These are phyloP conservation scores for Drosophila nigricruria DNA, from an alignment of 2,888 invertebrate genomes.

Conservation along the genomic window DNA sequence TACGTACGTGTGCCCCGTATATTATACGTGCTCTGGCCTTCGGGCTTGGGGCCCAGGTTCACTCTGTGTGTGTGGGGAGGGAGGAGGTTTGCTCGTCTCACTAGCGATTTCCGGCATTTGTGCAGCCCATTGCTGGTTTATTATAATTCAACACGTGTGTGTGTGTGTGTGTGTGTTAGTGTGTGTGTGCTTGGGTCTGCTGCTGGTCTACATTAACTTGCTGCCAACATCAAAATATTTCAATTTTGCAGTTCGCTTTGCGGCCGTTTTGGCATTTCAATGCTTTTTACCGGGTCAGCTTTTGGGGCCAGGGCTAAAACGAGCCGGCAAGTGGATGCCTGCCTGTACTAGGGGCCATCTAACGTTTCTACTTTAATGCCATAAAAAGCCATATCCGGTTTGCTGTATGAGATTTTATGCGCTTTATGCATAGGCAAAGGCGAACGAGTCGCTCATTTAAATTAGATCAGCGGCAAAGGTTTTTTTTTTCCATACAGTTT, in stretches of 20 bases:
- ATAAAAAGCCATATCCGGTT: constrained; percentile 68
- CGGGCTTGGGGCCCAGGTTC: constrained; percentile 6
- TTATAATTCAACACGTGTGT: constrained; percentile 75
- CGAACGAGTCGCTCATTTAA: constrained; percentile 62
- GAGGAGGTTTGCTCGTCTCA: constrained; percentile 49
- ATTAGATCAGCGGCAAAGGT: constrained; percentile 61
- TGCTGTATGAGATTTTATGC: constrained; percentile 68
- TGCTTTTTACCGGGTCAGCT: constrained; percentile 50
- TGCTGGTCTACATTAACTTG: constrained; percentile 56
- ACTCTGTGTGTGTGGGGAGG: background rate
- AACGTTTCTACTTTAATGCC: constrained; percentile 49
- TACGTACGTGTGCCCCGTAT: constrained; percentile 70
- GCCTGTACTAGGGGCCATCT: background rate
- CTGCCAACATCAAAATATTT: constrained; percentile 76
- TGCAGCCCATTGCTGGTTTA: constrained; percentile 74
- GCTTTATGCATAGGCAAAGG: constrained; percentile 43
- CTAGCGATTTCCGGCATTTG: constrained; percentile 78
- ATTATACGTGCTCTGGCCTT: constrained; percentile 64
- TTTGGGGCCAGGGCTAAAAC: constrained; percentile 19
- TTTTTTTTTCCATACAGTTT: too few species aligned
- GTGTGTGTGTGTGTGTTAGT: constrained; percentile 14
- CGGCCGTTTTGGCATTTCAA: constrained; percentile 68
- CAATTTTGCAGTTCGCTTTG: constrained; percentile 77
- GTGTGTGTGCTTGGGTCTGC: constrained; percentile 35
- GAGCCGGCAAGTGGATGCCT: background rate